Evolutionary conservation across 2,797 vertebrate species (phyloP).

Genomic region (Myotis daubentonii): DNA sequence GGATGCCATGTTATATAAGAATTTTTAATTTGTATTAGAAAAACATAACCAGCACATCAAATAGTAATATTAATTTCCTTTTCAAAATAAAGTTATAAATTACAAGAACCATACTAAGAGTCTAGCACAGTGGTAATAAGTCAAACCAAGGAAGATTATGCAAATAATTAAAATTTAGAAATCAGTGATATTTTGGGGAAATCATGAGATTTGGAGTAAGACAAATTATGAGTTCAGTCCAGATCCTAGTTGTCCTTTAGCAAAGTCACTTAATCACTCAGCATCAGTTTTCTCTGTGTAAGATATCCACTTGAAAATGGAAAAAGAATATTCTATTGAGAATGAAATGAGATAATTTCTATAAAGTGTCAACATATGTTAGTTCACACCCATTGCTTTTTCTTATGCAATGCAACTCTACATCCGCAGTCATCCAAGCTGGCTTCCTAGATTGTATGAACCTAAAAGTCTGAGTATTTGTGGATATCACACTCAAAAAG

Average conservation of each 20-base stretch:
- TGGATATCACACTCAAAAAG: background rate
- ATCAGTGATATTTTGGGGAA: background rate
- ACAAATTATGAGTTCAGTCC: background rate
- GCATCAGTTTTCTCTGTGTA: background rate
- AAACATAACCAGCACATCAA: background rate
- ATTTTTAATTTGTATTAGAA: background rate
- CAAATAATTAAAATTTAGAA: background rate
- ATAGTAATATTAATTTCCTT: background rate
- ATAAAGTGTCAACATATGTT: background rate
- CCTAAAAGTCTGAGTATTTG: background rate
- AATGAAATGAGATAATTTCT: background rate
- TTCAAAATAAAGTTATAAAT: background rate
- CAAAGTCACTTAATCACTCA: background rate
- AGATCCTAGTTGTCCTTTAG: background rate
- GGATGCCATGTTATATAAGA: background rate
- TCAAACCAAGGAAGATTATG: background rate
- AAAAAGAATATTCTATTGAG: background rate
- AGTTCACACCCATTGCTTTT: background rate
- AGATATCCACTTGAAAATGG: background rate
- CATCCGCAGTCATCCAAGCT: background rate
- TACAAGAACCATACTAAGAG: background rate
- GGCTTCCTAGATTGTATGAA: background rate
- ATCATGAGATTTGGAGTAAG: background rate
- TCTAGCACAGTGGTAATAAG: background rate
- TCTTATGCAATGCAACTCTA: background rate